Evolutionary conservation across 2,797 vertebrate species (phyloP).

Genomic region (Alauda arvensis): DNA sequence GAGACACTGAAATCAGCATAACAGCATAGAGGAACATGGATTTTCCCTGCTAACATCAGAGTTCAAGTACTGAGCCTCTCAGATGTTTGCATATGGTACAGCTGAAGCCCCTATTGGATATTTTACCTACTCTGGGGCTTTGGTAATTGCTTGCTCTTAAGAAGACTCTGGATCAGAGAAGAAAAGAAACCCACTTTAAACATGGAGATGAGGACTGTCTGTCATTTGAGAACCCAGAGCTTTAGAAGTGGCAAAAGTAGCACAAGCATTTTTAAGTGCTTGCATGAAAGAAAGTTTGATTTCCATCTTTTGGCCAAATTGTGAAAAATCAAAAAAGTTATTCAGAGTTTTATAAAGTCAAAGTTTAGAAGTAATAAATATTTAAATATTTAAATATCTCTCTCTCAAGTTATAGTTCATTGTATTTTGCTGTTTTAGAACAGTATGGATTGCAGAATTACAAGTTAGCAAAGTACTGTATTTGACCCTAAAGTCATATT

Average conservation of each 20-base stretch:
- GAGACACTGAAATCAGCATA: neutral
- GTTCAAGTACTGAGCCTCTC: neutral
- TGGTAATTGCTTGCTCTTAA: neutral
- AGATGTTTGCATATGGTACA: neutral
- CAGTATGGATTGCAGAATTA: neutral
- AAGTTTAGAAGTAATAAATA: neutral
- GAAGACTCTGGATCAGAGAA: neutral
- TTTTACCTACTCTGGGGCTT: neutral
- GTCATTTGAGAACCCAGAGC: neutral
- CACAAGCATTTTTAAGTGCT: neutral
- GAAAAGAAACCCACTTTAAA: neutral
- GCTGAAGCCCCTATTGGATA: neutral
- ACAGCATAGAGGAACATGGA: neutral
- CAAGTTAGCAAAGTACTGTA: neutral
- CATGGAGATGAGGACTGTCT: neutral
- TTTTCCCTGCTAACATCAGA: neutral
- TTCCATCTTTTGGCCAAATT: neutral
- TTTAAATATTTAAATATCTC: neutral
- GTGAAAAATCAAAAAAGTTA: neutral
- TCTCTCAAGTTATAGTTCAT: neutral
- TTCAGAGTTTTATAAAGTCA: neutral
- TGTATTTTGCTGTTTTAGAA: neutral
- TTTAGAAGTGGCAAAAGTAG: neutral
- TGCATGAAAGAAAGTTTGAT: neutral
- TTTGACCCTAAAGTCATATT: neutral